Percentiles rank a stretch among this genome's conserved stretches.
phyloP scores from a whole-genome alignment of 2,113 vertebrate species.

The Capricornis sumatraensis region DNA sequence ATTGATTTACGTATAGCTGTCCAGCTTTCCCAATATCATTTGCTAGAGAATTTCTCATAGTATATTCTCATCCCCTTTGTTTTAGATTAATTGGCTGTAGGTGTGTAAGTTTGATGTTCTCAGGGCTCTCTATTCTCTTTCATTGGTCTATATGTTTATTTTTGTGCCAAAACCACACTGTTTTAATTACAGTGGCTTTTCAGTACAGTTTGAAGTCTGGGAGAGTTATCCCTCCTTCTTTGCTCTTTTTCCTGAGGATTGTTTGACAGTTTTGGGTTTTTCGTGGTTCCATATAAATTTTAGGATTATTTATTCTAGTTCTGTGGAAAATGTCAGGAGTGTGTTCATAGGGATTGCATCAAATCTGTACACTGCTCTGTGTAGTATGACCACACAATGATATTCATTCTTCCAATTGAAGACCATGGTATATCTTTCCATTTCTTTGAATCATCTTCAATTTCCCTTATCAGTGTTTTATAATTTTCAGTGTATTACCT shows the following conservation, averaged over 20 bases:
- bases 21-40: not conserved
- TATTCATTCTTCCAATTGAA: not conserved
- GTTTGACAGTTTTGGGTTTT: not conserved
- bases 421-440: not conserved
- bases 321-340: not conserved
- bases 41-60: not conserved
- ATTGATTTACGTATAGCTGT: not conserved
- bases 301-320: not conserved
- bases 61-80: not conserved
- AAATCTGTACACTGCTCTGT: not conserved
- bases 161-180: not conserved
- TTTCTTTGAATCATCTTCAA: not conserved
- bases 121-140: not conserved
- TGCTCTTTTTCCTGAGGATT: not conserved
- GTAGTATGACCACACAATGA: not conserved
- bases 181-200: not conserved
- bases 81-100: not conserved
- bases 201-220: not conserved
- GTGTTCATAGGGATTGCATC: not conserved
- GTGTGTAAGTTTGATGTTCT: not conserved
- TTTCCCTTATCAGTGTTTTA: not conserved
- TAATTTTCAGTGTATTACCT: not conserved
- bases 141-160: not conserved
- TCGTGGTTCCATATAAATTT: not conserved
- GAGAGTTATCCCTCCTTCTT: not conserved